These are phyloP conservation scores for Nyctibius grandis DNA, from an alignment of 2,797 vertebrate species.

Conservation along the genomic window DNA sequence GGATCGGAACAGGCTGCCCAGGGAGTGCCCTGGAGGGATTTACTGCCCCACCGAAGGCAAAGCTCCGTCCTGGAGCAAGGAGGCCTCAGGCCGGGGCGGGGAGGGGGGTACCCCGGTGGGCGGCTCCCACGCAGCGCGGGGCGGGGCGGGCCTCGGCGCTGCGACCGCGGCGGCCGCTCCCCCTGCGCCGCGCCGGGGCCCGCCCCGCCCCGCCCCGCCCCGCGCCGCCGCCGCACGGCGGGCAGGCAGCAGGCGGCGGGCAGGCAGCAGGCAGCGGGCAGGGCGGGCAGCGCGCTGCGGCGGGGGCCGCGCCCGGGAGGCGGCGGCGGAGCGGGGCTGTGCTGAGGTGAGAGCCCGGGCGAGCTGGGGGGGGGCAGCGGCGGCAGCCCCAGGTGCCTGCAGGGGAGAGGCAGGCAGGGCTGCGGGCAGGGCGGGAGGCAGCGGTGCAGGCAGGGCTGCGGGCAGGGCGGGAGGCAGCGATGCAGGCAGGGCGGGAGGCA, in stretches of 20 bases:
- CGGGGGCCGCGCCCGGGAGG: not conserved
- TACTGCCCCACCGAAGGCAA: not conserved
- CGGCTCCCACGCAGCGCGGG: not conserved
- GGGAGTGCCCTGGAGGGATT: no score
- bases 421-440: not conserved
- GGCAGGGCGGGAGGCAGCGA: no score
- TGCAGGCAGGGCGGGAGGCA: no score
- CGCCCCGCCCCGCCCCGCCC: not conserved
- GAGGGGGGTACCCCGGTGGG: no score
- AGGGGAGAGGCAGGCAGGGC: not conserved
- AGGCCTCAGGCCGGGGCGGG: no score
- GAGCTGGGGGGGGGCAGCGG: not conserved
- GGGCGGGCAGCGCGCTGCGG: not conserved
- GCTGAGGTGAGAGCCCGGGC: not conserved
- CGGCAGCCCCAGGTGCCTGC: not conserved
- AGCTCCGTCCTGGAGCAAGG: not conserved
- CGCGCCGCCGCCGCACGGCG: not conserved
- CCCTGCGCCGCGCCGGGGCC: not conserved
- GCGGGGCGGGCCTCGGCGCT: not conserved
- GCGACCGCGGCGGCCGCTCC: not conserved
- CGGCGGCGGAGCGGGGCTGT: not conserved
- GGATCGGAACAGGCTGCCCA: no score
- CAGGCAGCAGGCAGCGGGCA: no score
- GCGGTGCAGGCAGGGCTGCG: no score
- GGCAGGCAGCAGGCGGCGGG: not conserved